phyloP scores from a whole-genome alignment of 2,888 invertebrate species.

The Thymelicus lineola region DNA sequence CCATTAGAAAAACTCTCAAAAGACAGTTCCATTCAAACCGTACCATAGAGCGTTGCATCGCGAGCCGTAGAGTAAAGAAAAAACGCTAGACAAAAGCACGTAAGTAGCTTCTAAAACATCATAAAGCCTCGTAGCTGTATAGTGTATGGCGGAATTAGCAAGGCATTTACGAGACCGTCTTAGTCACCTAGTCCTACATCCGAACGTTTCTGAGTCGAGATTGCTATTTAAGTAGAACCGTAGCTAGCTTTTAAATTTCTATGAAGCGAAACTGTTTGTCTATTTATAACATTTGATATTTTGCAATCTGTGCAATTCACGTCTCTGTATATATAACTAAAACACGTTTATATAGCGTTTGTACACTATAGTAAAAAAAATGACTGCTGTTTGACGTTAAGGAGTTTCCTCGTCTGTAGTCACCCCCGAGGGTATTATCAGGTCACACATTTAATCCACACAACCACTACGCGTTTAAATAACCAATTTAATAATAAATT shows the following conservation, averaged over 20 bases:
- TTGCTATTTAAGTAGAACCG: not conserved
- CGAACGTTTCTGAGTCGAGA: not conserved
- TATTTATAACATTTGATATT: no score
- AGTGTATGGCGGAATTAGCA: slow-evolving; percentile 26
- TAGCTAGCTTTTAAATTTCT: slow-evolving; percentile 10
- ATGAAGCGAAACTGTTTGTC: no score
- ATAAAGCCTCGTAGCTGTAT: slow-evolving; percentile 18
- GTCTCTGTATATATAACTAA: no score
- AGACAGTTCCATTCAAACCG: slow-evolving; percentile 11
- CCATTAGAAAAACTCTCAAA: slow-evolving; percentile 36
- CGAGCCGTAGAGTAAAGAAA: slow-evolving; percentile 11
- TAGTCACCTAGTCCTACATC: slow-evolving; percentile 14
- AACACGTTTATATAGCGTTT: no score
- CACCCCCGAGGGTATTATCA: no score
- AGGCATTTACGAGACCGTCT: slow-evolving; percentile 27
- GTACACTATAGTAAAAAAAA: no score
- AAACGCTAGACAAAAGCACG: slow-evolving; percentile 33
- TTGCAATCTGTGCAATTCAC: no score
- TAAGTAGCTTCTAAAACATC: slow-evolving; percentile 38
- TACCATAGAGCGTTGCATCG: slow-evolving; percentile 25
- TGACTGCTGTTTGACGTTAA: no score
- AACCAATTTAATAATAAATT: no score
- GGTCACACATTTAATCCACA: no score
- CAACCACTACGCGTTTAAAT: no score
- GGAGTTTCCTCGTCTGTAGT: no score